A percentile compares a stretch with the other conserved stretches of the same genome.
These are phyloP conservation scores for Lithophane leautieri DNA, from an alignment of 2,888 invertebrate species.

Conservation along the genomic window DNA sequence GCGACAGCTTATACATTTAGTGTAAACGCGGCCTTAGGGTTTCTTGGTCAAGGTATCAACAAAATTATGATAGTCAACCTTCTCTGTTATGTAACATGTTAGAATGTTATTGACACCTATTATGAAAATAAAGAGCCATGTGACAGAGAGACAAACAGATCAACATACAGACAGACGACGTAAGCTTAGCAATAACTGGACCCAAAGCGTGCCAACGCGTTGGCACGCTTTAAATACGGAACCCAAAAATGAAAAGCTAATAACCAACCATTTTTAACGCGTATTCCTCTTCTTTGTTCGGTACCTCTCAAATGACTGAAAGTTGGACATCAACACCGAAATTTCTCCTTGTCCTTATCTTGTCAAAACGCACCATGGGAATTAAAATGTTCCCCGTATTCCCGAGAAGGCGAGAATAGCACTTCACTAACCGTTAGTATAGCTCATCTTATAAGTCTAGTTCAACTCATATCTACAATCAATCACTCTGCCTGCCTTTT, in stretches of 20 bases:
- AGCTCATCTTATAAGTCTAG: neutral
- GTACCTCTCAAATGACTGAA: neutral
- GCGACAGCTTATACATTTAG: neutral
- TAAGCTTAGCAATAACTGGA: neutral
- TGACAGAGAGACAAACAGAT: neutral
- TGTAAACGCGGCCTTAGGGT: neutral
- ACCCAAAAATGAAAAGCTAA: neutral
- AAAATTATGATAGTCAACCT: neutral
- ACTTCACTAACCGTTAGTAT: neutral
- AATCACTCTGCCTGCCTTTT: too few species aligned
- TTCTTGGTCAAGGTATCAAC: neutral
- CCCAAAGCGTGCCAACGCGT: too few species aligned
- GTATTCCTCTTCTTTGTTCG: neutral
- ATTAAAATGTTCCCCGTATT: neutral
- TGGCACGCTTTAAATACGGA: neutral
- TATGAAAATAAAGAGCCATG: neutral
- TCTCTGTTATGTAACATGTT: neutral
- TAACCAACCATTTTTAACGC: neutral
- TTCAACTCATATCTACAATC: neutral
- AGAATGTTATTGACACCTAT: neutral
- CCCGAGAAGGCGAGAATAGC: neutral
- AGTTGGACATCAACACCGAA: neutral
- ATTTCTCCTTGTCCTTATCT: neutral
- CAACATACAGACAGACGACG: neutral
- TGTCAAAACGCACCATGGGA: neutral